Evolutionary conservation across 2,113 vertebrate genomes (phyloP).

Genomic region (Alaudala cheleensis): DNA sequence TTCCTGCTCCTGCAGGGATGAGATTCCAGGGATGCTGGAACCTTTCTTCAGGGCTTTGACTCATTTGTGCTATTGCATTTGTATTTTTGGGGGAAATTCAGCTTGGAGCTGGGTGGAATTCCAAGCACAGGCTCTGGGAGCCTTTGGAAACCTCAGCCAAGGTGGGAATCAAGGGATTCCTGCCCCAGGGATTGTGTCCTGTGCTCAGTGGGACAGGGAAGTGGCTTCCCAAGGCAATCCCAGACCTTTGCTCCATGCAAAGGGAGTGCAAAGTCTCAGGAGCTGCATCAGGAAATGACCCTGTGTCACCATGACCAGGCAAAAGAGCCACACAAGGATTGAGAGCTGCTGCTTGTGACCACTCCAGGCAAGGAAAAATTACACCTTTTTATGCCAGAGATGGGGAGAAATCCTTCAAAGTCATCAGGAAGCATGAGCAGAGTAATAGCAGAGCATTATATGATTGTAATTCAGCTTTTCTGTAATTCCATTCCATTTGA

Average conservation of each 20-base stretch:
- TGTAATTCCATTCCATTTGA: neutral
- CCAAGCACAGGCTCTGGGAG: neutral
- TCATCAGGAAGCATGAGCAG: neutral
- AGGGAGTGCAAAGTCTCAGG: neutral
- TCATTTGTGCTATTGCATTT: neutral
- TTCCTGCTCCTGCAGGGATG: accelerated
- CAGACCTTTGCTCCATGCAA: neutral
- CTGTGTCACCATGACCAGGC: neutral
- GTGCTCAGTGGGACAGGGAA: neutral
- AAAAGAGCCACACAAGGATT: neutral
- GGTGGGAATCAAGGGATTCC: neutral
- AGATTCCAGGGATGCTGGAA: neutral
- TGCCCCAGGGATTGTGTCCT: neutral
- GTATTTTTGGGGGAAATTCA: neutral
- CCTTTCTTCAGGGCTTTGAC: neutral
- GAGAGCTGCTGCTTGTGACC: neutral
- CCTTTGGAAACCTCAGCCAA: neutral
- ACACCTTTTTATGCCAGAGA: neutral
- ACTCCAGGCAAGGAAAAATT: accelerated
- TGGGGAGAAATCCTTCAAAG: neutral
- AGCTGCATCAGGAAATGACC: neutral
- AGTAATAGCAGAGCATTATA: neutral
- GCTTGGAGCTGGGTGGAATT: neutral
- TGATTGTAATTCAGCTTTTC: neutral
- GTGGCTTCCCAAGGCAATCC: neutral